phyloP scores from a whole-genome alignment of 1,140 invertebrate species.

The Diuraphis noxia region DNA sequence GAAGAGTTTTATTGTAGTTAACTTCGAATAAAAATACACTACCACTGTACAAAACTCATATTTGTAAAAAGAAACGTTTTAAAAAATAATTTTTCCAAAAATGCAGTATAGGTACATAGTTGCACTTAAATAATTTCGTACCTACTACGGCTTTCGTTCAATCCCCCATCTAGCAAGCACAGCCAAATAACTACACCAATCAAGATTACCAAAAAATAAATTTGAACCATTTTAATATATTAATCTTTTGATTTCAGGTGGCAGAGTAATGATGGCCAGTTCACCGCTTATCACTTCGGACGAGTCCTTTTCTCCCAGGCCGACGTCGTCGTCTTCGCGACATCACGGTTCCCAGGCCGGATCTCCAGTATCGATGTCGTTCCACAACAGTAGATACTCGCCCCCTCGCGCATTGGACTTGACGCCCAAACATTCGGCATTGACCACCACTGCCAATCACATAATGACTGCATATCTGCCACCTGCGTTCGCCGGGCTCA shows the following conservation, averaged over 20 bases:
- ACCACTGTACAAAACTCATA: not conserved
- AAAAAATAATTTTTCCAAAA: not conserved
- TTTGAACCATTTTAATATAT: not conserved
- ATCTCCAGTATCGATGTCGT: slow-evolving; percentile 60
- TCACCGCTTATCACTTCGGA: slow-evolving; percentile 58
- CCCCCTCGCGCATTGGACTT: slow-evolving; percentile 67
- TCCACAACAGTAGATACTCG: slow-evolving; percentile 59
- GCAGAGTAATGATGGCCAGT: slow-evolving; percentile 10
- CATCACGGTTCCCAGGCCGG: slow-evolving; percentile 63
- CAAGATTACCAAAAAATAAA: not conserved
- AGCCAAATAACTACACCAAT: not conserved
- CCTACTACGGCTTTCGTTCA: too few species aligned
- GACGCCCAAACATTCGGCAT: slow-evolving; percentile 62
- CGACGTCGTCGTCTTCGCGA: slow-evolving; percentile 61
- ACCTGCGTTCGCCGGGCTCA: slow-evolving; percentile 52
- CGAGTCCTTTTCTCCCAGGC: slow-evolving; percentile 59
- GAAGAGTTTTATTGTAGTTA: too few species aligned
- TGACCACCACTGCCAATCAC: slow-evolving; percentile 57
- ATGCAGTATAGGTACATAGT: not conserved
- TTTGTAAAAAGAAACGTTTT: not conserved
- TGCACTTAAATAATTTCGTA: not conserved
- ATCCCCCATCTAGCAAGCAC: not conserved
- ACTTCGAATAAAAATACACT: not conserved
- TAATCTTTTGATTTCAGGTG: slow-evolving; percentile 61
- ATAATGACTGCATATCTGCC: slow-evolving; percentile 55